Conservation (phyloP, 92 coral and sea anemone species). For the Palythoa grandiflora region DNA sequence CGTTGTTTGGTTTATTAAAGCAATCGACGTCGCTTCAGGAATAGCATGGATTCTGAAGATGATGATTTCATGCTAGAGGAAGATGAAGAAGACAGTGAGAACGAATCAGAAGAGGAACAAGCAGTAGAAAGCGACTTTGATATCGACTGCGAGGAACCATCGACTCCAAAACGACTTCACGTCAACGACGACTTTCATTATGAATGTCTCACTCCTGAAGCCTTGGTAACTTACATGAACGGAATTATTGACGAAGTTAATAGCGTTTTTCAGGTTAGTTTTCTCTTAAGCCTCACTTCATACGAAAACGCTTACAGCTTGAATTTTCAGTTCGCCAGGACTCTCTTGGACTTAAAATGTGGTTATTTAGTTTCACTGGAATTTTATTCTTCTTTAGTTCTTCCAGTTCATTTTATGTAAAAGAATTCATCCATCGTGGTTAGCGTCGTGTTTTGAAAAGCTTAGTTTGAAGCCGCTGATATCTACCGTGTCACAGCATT, state of each 20-base stretch:
- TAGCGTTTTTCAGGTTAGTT: constrained; percentile 93
- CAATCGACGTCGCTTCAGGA: neutral
- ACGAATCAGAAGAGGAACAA: constrained; percentile 83
- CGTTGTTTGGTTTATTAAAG: neutral
- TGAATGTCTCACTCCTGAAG: constrained; percentile 97
- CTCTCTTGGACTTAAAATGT: neutral
- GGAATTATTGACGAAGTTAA: constrained; percentile 97
- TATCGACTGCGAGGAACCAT: constrained; percentile 91
- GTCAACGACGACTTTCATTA: constrained; percentile 96
- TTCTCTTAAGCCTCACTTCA: neutral
- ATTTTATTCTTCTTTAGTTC: neutral
- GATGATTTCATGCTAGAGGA: constrained; percentile 91
- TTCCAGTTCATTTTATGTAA: neutral
- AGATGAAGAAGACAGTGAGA: constrained; percentile 78
- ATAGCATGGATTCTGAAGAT: constrained; percentile 93
- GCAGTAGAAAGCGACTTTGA: constrained; percentile 96
- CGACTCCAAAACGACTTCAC: constrained; percentile 89
- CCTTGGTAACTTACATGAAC: constrained; percentile 96
- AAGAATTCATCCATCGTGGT: neutral
- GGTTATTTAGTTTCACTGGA: neutral
- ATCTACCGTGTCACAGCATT: neutral
- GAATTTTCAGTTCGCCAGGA: neutral
- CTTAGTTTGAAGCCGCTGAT: constrained; percentile 17
- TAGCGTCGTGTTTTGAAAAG: neutral
- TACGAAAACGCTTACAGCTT: too few species aligned